Base-by-base conservation (phyloP, 2,888 invertebrate genomes). In the Crossocerus cetratus region DNA sequence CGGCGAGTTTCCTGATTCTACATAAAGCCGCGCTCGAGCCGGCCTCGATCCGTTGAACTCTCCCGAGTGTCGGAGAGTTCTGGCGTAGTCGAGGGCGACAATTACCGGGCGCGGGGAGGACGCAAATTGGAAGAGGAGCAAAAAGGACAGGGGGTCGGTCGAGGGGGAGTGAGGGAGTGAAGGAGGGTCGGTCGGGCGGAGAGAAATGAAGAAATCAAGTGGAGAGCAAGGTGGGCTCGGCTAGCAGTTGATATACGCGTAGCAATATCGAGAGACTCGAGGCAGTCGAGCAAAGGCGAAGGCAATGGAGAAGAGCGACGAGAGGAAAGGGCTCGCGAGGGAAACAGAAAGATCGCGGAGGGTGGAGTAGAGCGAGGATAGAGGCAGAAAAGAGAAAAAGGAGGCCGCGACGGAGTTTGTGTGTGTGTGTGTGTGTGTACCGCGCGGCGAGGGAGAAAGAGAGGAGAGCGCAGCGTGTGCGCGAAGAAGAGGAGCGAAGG, bases 201-300 rank as follows among this genome's bases (percentile, higher is more conserved):
- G 42, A 65, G 68, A 69, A 71, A 77, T 68, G 72, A 78, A 80
- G 78, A 69, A 69, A 80, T 80, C 60, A 71, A 44, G 59, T 69
- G 65, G 63, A 69, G 76, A 68, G 49, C 55, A 54, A 54, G 65
- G 56, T 66, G 62, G 16, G 58, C 21, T 53, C 20, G 11, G 58
- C 53, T 20, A 54, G 42, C 49, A n/a, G 59, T 44, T 49, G 49
- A 32, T 22, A 20, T 55, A 55, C 32, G 43, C 59, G 57, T 13
- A 32, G 32, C 23, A 57, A 57, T 32, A 57, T 42, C 18, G n/a
- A n/a, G 59, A 5, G 59, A 57, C 16, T 32, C 20, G 42, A 43
- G 20, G n/a, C 43, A 32, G 43, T 2, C n/a, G 5, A n/a, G 44
- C 59, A 18, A 42, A 55, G 1, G n/a, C 18, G 16, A 43, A 20